Conservation (phyloP, 2,113 vertebrate genomes). For the Irena cyanogastra region DNA sequence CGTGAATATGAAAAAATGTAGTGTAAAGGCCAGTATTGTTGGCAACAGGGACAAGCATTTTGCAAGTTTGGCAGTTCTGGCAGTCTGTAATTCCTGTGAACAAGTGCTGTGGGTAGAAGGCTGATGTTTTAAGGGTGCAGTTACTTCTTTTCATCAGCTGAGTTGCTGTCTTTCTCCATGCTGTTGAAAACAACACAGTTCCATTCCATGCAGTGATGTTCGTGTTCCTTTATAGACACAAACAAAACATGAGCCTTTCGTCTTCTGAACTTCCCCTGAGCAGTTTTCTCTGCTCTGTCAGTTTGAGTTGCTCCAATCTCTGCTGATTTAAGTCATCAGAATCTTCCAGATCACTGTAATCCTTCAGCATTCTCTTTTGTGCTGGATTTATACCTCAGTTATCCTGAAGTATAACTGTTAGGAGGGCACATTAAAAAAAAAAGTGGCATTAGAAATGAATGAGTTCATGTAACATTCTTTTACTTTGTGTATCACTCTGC, state of each 20-base stretch:
- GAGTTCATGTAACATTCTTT: not conserved
- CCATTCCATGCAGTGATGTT: not conserved
- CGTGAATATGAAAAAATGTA: not conserved
- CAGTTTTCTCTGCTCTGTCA: not conserved
- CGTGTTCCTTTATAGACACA: not conserved
- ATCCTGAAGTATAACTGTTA: not conserved
- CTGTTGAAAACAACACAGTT: not conserved
- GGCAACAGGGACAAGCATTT: not conserved
- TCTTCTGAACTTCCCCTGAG: not conserved
- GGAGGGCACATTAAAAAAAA: not conserved
- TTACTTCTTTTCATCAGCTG: not conserved
- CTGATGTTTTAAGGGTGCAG: not conserved
- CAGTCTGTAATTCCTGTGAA: not conserved
- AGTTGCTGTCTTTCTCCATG: not conserved
- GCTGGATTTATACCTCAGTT: not conserved
- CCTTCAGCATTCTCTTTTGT: not conserved
- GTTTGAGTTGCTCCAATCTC: not conserved
- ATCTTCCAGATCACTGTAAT: not conserved
- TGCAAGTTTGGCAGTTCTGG: not conserved
- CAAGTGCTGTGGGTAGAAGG: not conserved
- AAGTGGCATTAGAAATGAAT: not conserved
- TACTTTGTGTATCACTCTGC: not conserved
- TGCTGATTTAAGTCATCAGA: not conserved
- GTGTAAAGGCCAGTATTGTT: not conserved
- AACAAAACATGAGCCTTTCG: not conserved